phyloP scores from a whole-genome alignment of 2,797 vertebrate genomes.

The Enteromius mattozi region DNA sequence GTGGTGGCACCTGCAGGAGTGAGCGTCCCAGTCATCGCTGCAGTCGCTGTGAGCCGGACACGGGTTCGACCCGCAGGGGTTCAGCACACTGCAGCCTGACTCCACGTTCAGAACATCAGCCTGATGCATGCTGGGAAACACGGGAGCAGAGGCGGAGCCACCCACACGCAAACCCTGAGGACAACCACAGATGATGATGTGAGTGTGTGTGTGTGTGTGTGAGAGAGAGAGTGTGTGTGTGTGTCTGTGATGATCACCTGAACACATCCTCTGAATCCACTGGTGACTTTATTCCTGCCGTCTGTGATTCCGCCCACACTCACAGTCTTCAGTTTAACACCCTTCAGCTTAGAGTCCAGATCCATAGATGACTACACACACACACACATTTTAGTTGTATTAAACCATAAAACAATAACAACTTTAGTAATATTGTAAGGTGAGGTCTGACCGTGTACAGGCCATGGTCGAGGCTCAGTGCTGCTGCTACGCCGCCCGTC shows the following conservation, averaged over 20 bases:
- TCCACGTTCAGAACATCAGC: conserved; percentile 84
- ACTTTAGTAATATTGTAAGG: neutral
- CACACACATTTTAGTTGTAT: conserved; percentile 2
- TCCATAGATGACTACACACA: conserved; percentile 79
- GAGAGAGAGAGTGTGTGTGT: neutral
- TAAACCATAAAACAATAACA: neutral
- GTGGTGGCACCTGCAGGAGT: conserved; percentile 87
- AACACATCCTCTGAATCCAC: conserved; percentile 90
- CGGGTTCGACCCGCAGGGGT: conserved; percentile 88
- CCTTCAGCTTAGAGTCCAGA: conserved; percentile 83
- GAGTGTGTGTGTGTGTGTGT: neutral
- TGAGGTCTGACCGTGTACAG: conserved; percentile 81
- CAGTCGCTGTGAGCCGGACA: conserved; percentile 91
- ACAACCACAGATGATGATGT: neutral
- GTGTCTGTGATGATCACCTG: conserved; percentile 78
- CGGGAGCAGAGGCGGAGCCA: conserved; percentile 61
- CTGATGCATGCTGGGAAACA: conserved; percentile 78
- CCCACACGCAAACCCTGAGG: conserved; percentile 86
- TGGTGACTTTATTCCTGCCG: conserved; percentile 76
- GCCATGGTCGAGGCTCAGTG: conserved; percentile 86
- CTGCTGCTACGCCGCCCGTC: conserved; percentile 67
- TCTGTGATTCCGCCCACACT: conserved; percentile 83
- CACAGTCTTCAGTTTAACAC: conserved; percentile 82
- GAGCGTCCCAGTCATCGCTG: conserved; percentile 89
- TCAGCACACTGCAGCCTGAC: conserved; percentile 84